Base-by-base conservation (phyloP, 2,797 vertebrate genomes). In the Taenioides sp. region DNA sequence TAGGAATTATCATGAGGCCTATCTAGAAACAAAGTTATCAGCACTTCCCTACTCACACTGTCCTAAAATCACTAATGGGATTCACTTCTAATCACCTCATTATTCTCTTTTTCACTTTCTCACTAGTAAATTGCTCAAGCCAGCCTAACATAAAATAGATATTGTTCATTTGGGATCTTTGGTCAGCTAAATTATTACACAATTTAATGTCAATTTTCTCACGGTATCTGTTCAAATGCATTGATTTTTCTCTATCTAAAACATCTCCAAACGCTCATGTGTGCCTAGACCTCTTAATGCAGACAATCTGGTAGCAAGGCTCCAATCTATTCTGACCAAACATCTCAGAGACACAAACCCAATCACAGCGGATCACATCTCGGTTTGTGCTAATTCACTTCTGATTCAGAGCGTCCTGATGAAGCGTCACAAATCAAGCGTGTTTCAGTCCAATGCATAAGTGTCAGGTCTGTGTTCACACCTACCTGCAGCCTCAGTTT, bases 391-490 rank as follows among this genome's bases (percentile, higher is more conserved):
- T 49, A 49, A 65, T 70, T 82, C 54, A 0, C 52, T 16, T 71
- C 58, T 40, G 71, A 65, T 61, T 74, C 70, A 52, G 43, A 17
- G 43, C 6, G 69, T 81, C 71, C 76, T 76, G 72, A 81, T 69
- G 71, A 80, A 34, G 75, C 83, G 82, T 63, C 54, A 78, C 78
- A 85, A 75, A 79, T 79, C 77, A 59, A 80, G 79, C 0, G 65
- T 54, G 55, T 68, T 85, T 57, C 49, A 74, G 59, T 77, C 62
- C 25, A 61, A 62, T 64, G 60, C 60, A 52, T 54, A 84, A 76
- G 79, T 76, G 80, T 75, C 76, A 34, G 62, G 0, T 59, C 74
- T 65, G 49, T 17, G 31, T 74, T 67, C 57, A 76, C 65, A 73
- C 66, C 73, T 49, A 65, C 50, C 65, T 75, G 80, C 69, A 52